Conservation (phyloP, 2,797 vertebrate genomes). For the Ptychobarbus kaznakovi region DNA sequence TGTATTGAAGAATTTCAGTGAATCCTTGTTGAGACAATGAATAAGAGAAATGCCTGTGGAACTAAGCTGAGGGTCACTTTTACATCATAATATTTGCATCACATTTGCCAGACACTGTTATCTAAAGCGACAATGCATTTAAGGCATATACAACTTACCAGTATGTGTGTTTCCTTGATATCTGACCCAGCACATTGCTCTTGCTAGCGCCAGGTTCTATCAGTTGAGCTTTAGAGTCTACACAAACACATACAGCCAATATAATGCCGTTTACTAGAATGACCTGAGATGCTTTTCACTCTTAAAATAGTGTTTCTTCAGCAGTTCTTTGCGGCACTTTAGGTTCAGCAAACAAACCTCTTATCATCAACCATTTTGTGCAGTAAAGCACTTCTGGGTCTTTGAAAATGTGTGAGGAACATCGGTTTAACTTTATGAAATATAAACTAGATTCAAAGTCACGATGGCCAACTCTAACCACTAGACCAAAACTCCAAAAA, state of each 20-base stretch:
- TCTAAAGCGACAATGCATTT: background rate
- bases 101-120: background rate
- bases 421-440: background rate
- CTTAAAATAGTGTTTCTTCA: background rate
- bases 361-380: background rate
- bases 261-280: background rate
- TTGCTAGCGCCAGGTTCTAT: background rate
- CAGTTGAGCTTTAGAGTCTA: background rate
- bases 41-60: background rate
- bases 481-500: background rate
- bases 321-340: background rate
- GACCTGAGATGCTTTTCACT: background rate
- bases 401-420: background rate
- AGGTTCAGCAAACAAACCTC: background rate
- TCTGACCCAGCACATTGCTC: background rate
- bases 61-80: background rate
- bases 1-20: background rate
- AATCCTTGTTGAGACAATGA: background rate
- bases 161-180: background rate
- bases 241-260: background rate
- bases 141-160: background rate
- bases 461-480: background rate
- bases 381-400: background rate
- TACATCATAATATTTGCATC: background rate
- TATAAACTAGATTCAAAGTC: background rate